Evolutionary conservation across 1,140 invertebrate genomes (phyloP).

Genomic region (Drosophila quadrilineata): DNA sequence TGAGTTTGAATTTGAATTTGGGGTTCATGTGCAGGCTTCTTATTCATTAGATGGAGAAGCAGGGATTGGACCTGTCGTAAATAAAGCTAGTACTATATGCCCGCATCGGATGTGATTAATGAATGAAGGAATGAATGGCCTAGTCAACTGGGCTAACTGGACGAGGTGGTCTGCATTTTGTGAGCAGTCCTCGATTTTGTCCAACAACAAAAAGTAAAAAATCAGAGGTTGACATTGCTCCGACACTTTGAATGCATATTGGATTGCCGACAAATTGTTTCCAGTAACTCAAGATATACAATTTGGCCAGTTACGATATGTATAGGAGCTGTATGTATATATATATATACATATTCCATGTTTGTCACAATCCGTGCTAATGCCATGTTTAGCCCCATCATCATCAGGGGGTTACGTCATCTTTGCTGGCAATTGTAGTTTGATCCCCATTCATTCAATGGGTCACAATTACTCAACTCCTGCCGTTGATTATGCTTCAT

Average conservation of each 20-base stretch:
- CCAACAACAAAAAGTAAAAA: not conserved
- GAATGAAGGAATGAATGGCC: slow-evolving; percentile 40
- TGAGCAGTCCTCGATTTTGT: not conserved
- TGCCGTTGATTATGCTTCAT: slow-evolving; percentile 6
- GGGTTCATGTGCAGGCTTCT: slow-evolving; percentile 33
- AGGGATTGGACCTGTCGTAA: slow-evolving; percentile 18
- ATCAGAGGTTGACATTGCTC: slow-evolving; percentile 12
- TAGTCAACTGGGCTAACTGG: not conserved
- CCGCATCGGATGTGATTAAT: slow-evolving; percentile 45
- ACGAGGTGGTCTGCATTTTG: slow-evolving; percentile 16
- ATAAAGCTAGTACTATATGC: slow-evolving; percentile 19
- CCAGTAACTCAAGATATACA: not conserved
- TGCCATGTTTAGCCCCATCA: slow-evolving; percentile 18
- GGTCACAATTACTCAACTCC: not conserved
- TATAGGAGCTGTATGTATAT: too few species aligned
- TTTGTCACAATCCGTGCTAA: not conserved
- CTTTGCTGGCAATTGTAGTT: not conserved
- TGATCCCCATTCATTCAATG: not conserved
- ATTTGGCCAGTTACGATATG: too few species aligned
- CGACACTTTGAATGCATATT: slow-evolving; percentile 19
- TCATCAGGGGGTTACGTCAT: slow-evolving; percentile 9
- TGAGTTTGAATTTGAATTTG: not conserved
- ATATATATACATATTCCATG: not conserved
- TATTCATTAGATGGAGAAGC: slow-evolving; percentile 41
- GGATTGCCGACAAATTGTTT: slow-evolving; percentile 30